Percentiles rank a stretch among this genome's conserved stretches.
These are phyloP conservation scores for Mastomys natalensis DNA, from an alignment of 2,113 vertebrate genomes.

Conservation along the genomic window DNA sequence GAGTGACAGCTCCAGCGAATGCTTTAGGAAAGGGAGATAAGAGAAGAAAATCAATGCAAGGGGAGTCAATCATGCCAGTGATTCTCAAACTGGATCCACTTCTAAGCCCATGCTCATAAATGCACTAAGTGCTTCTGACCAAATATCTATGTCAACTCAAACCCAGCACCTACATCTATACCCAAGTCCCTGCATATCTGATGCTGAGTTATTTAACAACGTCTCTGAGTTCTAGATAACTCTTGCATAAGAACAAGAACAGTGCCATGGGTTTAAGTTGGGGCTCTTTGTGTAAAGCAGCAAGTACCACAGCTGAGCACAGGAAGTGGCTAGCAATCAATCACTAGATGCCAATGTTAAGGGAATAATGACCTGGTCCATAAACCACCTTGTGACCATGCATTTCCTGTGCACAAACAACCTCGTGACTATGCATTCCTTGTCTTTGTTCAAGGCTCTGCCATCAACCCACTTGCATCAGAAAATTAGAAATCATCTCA, in stretches of 20 bases:
- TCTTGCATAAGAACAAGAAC: neutral
- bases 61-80: neutral
- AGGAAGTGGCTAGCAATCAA: neutral
- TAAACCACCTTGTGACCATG: neutral
- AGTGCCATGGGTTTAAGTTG: neutral
- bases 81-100: neutral
- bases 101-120: neutral
- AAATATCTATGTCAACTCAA: neutral
- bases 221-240: neutral
- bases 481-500: constrained; percentile 47
- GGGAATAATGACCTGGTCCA: neutral
- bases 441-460: neutral
- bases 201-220: neutral
- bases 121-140: neutral
- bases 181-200: neutral
- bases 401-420: neutral
- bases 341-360: neutral
- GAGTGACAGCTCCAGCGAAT: neutral
- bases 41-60: neutral
- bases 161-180: neutral
- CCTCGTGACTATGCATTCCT: neutral
- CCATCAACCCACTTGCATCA: constrained; percentile 36
- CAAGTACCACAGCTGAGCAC: neutral
- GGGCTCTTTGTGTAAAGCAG: neutral
- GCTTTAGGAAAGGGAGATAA: neutral